phyloP scores from a whole-genome alignment of 2,113 vertebrate genomes.

The Rhinichthys klamathensis region DNA sequence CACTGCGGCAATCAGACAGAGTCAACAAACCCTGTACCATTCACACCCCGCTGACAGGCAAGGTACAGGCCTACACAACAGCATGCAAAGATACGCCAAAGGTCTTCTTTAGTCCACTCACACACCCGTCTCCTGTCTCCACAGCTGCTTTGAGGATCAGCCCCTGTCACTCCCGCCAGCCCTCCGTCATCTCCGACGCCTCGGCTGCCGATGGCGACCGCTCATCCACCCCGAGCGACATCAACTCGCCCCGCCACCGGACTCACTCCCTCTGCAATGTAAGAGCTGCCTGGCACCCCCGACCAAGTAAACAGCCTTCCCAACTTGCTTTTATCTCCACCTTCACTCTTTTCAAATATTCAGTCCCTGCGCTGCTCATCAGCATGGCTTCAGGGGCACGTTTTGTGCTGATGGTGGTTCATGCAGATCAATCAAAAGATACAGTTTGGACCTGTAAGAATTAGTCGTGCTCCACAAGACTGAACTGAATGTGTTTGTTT shows the following conservation, averaged over 20 bases:
- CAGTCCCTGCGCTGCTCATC: constrained; percentile 35
- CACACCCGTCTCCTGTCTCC: neutral
- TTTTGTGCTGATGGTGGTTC: neutral
- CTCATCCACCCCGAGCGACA: constrained; percentile 87
- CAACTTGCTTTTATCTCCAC: constrained; percentile 45
- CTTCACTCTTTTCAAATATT: constrained; percentile 36
- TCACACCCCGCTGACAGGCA: constrained; percentile 83
- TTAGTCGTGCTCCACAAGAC: neutral
- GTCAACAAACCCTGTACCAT: constrained; percentile 88
- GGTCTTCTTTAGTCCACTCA: neutral
- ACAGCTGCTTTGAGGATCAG: constrained; percentile 83
- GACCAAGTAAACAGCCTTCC: constrained; percentile 63
- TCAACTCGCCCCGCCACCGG: constrained; percentile 89
- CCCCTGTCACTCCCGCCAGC: constrained; percentile 87
- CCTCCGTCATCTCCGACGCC: constrained; percentile 86
- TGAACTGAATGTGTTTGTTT: neutral
- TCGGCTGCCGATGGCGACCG: constrained; percentile 85
- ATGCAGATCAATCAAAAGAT: constrained; percentile 2
- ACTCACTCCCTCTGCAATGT: constrained; percentile 92
- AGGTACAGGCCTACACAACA: constrained; percentile 68
- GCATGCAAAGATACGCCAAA: neutral
- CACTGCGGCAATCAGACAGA: constrained; percentile 88
- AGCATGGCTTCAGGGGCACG: constrained; percentile 40
- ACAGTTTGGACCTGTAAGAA: neutral
- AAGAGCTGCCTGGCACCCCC: constrained; percentile 71